Conservation (phyloP, 2,113 vertebrate genomes). For the Lanius collurio region DNA sequence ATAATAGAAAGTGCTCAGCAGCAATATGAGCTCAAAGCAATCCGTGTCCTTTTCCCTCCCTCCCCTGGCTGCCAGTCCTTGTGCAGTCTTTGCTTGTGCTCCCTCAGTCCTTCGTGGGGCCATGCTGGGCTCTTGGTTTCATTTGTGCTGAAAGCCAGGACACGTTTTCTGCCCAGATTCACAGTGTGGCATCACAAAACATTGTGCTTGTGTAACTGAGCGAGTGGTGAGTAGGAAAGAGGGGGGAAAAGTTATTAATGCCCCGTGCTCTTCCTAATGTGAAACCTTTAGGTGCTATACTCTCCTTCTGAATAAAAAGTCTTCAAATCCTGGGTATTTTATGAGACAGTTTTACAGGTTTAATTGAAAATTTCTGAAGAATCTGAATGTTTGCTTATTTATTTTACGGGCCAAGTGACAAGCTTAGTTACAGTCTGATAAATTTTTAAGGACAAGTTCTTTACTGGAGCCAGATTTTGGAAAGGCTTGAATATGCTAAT, state of each 20-base stretch:
- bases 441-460: slow-evolving; percentile 34
- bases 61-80: background rate
- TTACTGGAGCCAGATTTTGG: background rate
- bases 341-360: slow-evolving; percentile 4
- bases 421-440: slow-evolving; percentile 57
- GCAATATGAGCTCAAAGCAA: slow-evolving; percentile 44
- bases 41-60: background rate
- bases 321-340: background rate
- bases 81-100: background rate
- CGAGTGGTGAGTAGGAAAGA: background rate
- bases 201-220: background rate
- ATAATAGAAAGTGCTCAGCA: slow-evolving; percentile 31
- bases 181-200: background rate
- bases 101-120: background rate
- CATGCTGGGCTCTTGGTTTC: background rate
- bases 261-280: background rate
- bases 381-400: slow-evolving; percentile 25
- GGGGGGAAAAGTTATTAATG: background rate
- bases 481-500: slow-evolving; percentile 36
- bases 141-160: background rate
- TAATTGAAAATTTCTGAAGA: slow-evolving; percentile 2
- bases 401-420: slow-evolving; percentile 9
- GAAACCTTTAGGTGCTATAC: background rate
- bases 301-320: background rate
- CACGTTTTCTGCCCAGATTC: slow-evolving; percentile 17